Percentiles rank a stretch among this genome's conserved stretches.
phyloP scores from a whole-genome alignment of 2,113 vertebrate genomes.

The Silurus meridionalis region DNA sequence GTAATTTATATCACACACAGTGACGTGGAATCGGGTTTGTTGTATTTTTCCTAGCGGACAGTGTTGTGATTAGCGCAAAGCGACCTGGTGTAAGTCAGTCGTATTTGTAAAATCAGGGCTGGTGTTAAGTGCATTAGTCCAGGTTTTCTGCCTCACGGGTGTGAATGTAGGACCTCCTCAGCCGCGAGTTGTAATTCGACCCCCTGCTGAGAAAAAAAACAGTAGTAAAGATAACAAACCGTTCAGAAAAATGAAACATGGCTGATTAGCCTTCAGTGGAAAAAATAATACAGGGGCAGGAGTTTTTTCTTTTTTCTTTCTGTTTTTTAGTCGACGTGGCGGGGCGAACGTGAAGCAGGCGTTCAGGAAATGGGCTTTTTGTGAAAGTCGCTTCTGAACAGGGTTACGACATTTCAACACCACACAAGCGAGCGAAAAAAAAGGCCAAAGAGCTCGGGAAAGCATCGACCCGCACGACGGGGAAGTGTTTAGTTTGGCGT shows the following conservation, averaged over 20 bases:
- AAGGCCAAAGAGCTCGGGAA: constrained; percentile 2
- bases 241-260: constrained; percentile 65
- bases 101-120: constrained; percentile 87
- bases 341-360: constrained; percentile 27
- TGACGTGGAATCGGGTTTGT: constrained; percentile 93
- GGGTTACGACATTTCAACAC: constrained; percentile 45
- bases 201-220: constrained; percentile 52
- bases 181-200: constrained; percentile 58
- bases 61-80: constrained; percentile 92
- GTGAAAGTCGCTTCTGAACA: constrained; percentile 53
- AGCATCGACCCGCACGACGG: constrained; percentile 32
- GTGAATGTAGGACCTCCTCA: constrained; percentile 57
- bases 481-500: constrained; percentile 28
- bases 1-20: constrained; percentile 99
- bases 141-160: constrained; percentile 54
- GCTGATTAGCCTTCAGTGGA: constrained; percentile 66
- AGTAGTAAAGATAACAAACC: constrained; percentile 63
- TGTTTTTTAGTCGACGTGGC: constrained; percentile 64
- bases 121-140: constrained; percentile 58
- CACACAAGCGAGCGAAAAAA: constrained; percentile 10
- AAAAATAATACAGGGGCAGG: constrained; percentile 56
- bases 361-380: constrained; percentile 67
- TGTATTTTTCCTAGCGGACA: constrained; percentile 85
- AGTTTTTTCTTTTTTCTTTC: constrained; percentile 29
- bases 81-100: constrained; percentile 86